phyloP scores from a whole-genome alignment of 2,888 invertebrate genomes.

The Microplitis deprimator region DNA sequence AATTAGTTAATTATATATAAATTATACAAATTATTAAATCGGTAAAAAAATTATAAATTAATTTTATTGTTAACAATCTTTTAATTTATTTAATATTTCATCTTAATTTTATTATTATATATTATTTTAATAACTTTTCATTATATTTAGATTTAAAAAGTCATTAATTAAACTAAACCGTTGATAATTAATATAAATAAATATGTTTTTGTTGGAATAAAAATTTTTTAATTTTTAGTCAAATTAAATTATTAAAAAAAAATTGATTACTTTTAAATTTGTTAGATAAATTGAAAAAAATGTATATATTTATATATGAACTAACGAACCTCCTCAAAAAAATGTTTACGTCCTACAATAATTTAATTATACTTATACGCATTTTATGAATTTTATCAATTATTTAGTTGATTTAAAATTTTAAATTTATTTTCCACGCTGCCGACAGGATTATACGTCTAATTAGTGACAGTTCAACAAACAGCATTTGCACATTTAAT shows the following conservation, averaged over 20 bases:
- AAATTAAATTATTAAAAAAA: conserved; percentile 23
- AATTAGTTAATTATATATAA: neutral
- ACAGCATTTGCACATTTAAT: conserved; percentile 61
- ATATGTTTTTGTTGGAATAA: no score
- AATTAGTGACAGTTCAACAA: conserved; percentile 61
- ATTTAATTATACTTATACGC: conserved; percentile 23
- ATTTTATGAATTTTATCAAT: neutral
- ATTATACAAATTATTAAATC: conserved; percentile 1
- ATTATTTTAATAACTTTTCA: neutral
- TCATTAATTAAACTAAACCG: neutral
- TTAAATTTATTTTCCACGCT: conserved; percentile 43
- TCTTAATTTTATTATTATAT: neutral
- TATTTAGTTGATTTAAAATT: conserved; percentile 28
- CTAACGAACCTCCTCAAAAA: conserved; percentile 1
- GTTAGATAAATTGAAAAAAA: no score
- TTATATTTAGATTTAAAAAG: neutral
- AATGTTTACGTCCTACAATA: conserved; percentile 14
- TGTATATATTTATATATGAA: neutral
- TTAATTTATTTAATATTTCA: neutral
- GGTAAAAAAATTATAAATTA: neutral
- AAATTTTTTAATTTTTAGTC: neutral
- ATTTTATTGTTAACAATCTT: neutral
- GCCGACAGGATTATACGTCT: conserved; percentile 56
- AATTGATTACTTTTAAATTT: neutral
- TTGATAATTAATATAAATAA: neutral